A percentile compares a stretch with the other conserved stretches of the same genome.
phyloP scores from a whole-genome alignment of 2,113 vertebrate species.

The Oncorhynchus masou region DNA sequence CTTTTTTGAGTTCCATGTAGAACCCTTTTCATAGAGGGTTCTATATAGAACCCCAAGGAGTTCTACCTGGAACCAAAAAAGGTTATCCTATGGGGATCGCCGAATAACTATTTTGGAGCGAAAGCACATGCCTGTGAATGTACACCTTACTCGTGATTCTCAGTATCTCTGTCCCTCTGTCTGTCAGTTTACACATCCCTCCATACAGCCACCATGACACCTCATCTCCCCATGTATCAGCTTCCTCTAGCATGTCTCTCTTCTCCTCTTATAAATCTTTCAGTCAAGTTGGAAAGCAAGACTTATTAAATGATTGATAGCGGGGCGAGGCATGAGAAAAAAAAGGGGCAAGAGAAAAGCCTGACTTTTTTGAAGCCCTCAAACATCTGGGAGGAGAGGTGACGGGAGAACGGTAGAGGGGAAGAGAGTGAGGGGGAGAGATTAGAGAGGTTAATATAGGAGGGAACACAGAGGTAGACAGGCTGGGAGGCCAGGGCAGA shows the following conservation, averaged over 20 bases:
- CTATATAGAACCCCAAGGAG: no score
- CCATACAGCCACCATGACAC: not conserved
- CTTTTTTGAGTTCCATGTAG: no score
- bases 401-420: not conserved
- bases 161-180: not conserved
- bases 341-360: constrained; percentile 38
- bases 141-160: not conserved
- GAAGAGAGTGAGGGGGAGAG: not conserved
- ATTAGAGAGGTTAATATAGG: constrained; percentile 18
- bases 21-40: no score
- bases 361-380: constrained; percentile 10
- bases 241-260: constrained; percentile 51
- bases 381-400: not conserved
- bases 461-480: constrained; percentile 11
- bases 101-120: no score
- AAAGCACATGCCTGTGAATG: not conserved
- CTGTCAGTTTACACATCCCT: not conserved
- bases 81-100: no score
- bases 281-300: constrained; percentile 43
- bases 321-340: constrained; percentile 23
- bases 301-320: constrained; percentile 54
- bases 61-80: not conserved
- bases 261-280: constrained; percentile 30
- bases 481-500: constrained; percentile 24
- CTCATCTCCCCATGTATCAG: not conserved